phyloP scores from a whole-genome alignment of 1,140 invertebrate species.

The Papilio polyxenes region DNA sequence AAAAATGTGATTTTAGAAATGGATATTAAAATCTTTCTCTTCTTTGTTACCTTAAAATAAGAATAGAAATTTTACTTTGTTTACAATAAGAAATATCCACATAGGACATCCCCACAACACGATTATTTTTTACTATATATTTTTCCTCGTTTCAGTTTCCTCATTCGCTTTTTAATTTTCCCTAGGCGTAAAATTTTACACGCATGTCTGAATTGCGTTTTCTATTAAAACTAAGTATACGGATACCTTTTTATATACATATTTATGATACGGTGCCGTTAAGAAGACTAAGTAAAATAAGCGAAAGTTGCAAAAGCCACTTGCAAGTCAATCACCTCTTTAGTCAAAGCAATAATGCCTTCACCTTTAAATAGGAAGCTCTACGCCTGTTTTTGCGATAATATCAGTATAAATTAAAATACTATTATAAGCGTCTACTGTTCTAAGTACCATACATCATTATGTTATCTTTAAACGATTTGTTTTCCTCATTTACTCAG shows the following conservation, averaged over 20 bases:
- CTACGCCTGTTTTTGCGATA: conserved; percentile 10
- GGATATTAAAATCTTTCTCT: not conserved
- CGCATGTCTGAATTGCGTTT: not conserved
- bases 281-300: not conserved
- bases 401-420: conserved; percentile 22
- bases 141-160: not conserved
- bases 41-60: not conserved
- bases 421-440: conserved; percentile 11
- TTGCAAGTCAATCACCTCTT: conserved; percentile 33
- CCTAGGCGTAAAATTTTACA: not conserved
- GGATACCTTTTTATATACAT: not conserved
- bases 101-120: not conserved
- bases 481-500: conserved; percentile 16
- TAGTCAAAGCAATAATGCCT: not conserved
- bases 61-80: not conserved
- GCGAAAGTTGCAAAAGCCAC: conserved; percentile 41
- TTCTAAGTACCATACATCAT: not conserved
- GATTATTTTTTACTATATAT: not conserved
- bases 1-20: too few relatives aligned
- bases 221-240: not conserved
- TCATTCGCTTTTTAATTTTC: not conserved
- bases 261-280: not conserved
- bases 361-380: conserved; percentile 10
- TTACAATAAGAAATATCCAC: not conserved
- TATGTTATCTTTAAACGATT: conserved; percentile 16